Evolutionary conservation across 1,140 invertebrate species (phyloP), one percentile per base, ranked within the genome.

Genomic region (Brachionus asplanchnoidis): DNA sequence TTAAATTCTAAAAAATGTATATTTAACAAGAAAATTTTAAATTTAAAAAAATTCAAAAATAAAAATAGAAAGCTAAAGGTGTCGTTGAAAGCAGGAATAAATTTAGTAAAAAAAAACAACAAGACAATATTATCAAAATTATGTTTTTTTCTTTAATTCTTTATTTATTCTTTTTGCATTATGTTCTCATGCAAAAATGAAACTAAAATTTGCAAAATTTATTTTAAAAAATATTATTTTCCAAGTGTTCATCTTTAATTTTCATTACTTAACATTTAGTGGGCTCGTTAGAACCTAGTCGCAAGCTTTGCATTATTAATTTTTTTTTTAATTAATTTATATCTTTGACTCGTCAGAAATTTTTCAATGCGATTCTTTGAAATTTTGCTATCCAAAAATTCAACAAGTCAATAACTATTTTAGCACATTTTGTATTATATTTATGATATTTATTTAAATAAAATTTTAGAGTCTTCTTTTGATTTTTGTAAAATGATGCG

Each of bases 401-500:
- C 9, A 60, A 8, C 53, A 60, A 60, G 53, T 60, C 53, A 60
- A 60, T 60, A 60, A 60, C 3, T 23, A 60, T 20, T 20, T 26
- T 8, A 20, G 7, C 8, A 66, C 6, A 70, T 32, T 32, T 36
- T 46, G 12, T 11, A 70, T 28, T 70, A 28, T n/a, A n/a, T 36
- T 36, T 36, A 36, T 36, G 6, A 36, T 23, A 36, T 36, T 70
- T n/a, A 11, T 36, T 36, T 70, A 14, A 70, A n/a, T n/a, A 70
- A 40, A 36, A 14, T 23, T 23, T 70, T 32, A 70, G 66, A 77
- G 42, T 77, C 23, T 50, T 14, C 20, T 77, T 77, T 77, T 23
- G 42, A 77, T 50, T 50, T 77, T 53, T 50, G 42, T 50, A 77
- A 77, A 50, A 77, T 77, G 73, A 90, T 90, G 89, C 88, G 85